Evolutionary conservation across 1,140 invertebrate genomes (phyloP), one percentile per base, ranked within the genome.

Genomic region (Coptotermes formosanus): DNA sequence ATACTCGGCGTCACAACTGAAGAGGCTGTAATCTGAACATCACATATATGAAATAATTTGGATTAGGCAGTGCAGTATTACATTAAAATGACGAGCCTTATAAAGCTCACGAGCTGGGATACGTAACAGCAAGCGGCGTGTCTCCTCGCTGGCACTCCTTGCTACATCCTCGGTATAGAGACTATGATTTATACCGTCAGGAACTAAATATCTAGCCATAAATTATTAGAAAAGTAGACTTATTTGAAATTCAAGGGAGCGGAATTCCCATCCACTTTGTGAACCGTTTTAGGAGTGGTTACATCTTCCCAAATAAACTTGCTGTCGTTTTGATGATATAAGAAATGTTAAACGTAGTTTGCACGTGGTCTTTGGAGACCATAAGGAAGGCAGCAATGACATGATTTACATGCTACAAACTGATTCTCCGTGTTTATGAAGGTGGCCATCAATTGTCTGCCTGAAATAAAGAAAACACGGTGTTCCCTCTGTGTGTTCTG

Each of bases 131-230:
- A 75, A 30, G 25, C 64, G 64, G 25, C n/a, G 7, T 75, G 25
- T 75, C 30, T 2, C n/a, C 64, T 75, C 64, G n/a, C 0, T 30
- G 64, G 25, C 64, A 75, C 64, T 75, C 64, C 64, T 25, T 55
- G 64, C 16, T 30, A 75, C 64, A 75, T 75, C 64, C 64, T 75
- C 64, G 25, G 6, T 30, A 30, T 75, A 75, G 64, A 75, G n/a
- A 30, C 64, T 75, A 75, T 75, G 64, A 75, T 75, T 75, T 75
- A 75, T 75, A 30, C n/a, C 64, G n/a, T 30, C 64, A 75, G 14
- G 64, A 75, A 75, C n/a, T n/a, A n/a, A 75, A 75, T n/a, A 75
- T 75, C 64, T 75, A 75, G 64, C 64, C 64, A 75, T 75, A 75
- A 75, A 75, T 75, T 75, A 30, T 75, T n/a, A 30, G 64, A 30